Conservation (phyloP, 2,113 vertebrate genomes). For the Tragelaphus strepsiceros region DNA sequence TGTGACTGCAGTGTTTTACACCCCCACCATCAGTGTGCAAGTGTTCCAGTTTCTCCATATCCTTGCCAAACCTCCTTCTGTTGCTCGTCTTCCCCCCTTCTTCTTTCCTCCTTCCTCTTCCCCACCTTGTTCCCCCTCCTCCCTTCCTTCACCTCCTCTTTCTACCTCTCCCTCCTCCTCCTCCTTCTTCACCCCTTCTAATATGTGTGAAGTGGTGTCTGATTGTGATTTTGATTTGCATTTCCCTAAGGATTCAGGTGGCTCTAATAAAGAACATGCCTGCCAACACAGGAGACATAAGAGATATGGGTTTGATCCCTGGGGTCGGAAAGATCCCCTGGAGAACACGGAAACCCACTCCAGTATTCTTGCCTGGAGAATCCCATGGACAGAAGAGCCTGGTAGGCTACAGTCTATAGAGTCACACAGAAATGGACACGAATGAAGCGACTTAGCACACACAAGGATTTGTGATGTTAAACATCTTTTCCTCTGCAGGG, state of each 20-base stretch:
- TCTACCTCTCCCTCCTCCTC: neutral
- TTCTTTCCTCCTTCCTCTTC: neutral
- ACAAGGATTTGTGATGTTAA: neutral
- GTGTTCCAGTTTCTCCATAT: neutral
- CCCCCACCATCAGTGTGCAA: neutral
- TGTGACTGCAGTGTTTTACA: neutral
- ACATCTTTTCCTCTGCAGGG: neutral
- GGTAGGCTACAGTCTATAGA: neutral
- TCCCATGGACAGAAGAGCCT: neutral
- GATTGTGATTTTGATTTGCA: neutral
- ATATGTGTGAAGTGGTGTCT: neutral
- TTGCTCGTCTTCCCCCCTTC: neutral
- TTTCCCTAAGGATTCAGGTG: neutral
- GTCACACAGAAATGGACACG: neutral
- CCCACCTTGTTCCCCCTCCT: fast-evolving
- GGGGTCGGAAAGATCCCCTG: neutral
- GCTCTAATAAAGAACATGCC: neutral
- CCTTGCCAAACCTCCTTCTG: neutral
- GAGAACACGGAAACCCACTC: neutral
- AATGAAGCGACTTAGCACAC: neutral
- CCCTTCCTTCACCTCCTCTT: neutral
- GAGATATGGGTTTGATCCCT: neutral
- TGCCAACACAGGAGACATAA: neutral
- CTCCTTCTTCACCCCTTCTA: neutral
- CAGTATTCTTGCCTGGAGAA: neutral